Base-by-base conservation (phyloP, 2,888 invertebrate genomes). In the Mythimna ferrago region DNA sequence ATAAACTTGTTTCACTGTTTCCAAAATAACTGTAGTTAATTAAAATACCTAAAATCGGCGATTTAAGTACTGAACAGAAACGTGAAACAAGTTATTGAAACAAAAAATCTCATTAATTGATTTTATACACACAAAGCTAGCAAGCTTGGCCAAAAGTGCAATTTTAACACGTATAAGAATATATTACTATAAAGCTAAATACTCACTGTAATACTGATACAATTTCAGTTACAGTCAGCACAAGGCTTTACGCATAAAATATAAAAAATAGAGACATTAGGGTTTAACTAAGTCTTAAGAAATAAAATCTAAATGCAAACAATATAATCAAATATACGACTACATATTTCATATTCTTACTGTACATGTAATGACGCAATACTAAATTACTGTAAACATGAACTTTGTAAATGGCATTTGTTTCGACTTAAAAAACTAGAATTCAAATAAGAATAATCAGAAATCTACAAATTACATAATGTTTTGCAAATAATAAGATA, bases 121-220 rank as follows among this genome's bases (percentile, higher is more conserved):
- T 61, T 69, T 66, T 54, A 66, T 66, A 77, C 86, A 79, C 83
- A 75, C 63, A 76, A 85, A 86, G 85, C 85, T 80, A 75, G 67
- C 66, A 84, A 86, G 85, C 85, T 84, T 64, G 81, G 73, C 74
- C 70, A 76, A 86, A n/a, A 71, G 83, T 84, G 86, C 79, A 81
- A 44, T 26, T 51, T 57, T 58, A 61, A 68, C 32, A 48, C 48
- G 14, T 16, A 44, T 19, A 9, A 35, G 7, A 32, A 57, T 57
- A 66, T 48, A 53, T 38, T 57, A 64, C 61, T 65, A 56, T 80
- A 76, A 80, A 71, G 72, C 75, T 38, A 26, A 67, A 58, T 68
- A 38, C 72, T 65, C 72, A 78, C 48, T 60, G 56, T 54, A 38
- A 56, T 6, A 41, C 21, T 35, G 0, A 73, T 65, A 65, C 48